Base-by-base conservation (phyloP, 2,888 invertebrate species). In the Noctua fimbriata region DNA sequence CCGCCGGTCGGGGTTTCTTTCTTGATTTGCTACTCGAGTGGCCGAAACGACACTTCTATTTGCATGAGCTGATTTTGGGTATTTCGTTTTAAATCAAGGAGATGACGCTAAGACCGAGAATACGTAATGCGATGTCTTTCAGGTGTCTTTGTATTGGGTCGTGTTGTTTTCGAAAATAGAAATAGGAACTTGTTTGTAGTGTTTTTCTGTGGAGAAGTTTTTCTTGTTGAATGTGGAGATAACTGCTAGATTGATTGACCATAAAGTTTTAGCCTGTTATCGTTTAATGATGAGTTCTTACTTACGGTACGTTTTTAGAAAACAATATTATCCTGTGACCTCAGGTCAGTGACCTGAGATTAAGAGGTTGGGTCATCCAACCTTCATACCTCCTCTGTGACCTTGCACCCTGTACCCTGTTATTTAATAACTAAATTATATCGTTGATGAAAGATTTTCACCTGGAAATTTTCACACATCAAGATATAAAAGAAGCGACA, bases 11-110 rank as follows among this genome's bases (percentile, higher is more conserved):
- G 93, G 95, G 95, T 94, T 96, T 96, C 96, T 96, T 97, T 96
- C 96, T 96, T 96, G 95, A 96, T 96, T 96, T 96, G 94, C 92
- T 94, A 93, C 94, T 95, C 94, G 94, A 96, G 96, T 96, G 95
- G 95, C 93, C 95, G 95, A 95, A 95, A 95, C 95, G 96, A 94
- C 94, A 94, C 95, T 96, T 93, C 93, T 95, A 96, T 96, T 96
- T 96, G 95, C 96, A 96, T 96, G 95, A 95, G 93, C 93, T 93
- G 94, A 93, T 94, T 94, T 93, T 88, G 91, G 92, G 93, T 92
- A 95, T 94, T 92, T 90, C 92, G 91, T 92, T 92, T 92, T 92
- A 92, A 91, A 91, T 91, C 89, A 90, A 90, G 92, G 87, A 87
- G 88, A 89, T 88, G 86, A 86, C 82, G 86, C 83, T 88, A 88